phyloP scores from a whole-genome alignment of 2,888 invertebrate genomes.

The Nebria brevicollis region DNA sequence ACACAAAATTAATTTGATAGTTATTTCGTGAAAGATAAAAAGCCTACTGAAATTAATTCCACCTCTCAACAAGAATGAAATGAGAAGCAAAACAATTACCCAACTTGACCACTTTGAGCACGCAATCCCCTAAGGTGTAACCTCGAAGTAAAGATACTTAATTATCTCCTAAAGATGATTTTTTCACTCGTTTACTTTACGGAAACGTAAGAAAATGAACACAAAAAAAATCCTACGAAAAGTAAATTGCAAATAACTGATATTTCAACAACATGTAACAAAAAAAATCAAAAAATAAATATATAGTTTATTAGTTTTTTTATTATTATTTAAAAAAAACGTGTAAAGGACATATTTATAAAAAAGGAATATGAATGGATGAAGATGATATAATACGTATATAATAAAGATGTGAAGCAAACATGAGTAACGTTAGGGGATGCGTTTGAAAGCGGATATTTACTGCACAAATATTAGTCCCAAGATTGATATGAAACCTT shows the following conservation, averaged over 20 bases:
- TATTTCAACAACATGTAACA: not conserved
- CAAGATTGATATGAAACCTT: conserved; percentile 1
- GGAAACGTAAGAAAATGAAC: not conserved
- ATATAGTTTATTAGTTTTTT: no score
- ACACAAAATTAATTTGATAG: not conserved
- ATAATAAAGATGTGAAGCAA: not conserved
- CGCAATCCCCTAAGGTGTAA: not conserved
- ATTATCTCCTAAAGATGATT: not conserved
- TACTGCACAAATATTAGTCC: not conserved
- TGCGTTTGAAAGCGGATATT: conserved; percentile 1
- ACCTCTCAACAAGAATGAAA: not conserved
- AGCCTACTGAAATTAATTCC: not conserved
- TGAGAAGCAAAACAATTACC: not conserved
- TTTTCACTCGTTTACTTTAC: not conserved
- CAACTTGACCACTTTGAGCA: not conserved
- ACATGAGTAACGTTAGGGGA: not conserved
- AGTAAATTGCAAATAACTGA: not conserved
- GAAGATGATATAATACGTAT: not conserved
- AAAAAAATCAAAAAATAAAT: no score
- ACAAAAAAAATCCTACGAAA: not conserved
- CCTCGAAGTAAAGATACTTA: not conserved
- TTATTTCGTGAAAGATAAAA: not conserved
- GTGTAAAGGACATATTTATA: not conserved
- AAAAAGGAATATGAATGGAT: not conserved
- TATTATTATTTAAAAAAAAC: no score